Conservation (phyloP, 2,888 invertebrate species). For the Ophion obscuratus region DNA sequence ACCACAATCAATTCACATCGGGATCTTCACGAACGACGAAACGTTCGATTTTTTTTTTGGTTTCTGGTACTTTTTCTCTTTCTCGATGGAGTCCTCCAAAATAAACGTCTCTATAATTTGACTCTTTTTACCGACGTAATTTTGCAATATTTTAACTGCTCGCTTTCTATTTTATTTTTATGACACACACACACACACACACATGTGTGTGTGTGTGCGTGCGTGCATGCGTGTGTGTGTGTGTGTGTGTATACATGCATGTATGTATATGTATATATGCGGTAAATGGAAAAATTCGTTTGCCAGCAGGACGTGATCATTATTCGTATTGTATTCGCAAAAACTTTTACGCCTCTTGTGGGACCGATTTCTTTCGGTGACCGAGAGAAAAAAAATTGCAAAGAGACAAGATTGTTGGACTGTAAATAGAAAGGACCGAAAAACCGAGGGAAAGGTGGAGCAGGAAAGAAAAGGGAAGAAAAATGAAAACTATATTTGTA, state of each 20-base stretch:
- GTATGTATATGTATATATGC: slow-evolving; percentile 1
- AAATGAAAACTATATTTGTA: slow-evolving; percentile 56
- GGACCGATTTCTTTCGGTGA: neutral
- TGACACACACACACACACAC: neutral
- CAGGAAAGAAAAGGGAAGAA: slow-evolving; percentile 15
- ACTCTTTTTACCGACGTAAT: slow-evolving; percentile 39
- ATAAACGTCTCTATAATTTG: neutral
- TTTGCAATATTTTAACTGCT: slow-evolving; percentile 39
- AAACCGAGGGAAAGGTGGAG: neutral
- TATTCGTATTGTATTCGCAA: neutral
- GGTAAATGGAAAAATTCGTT: neutral
- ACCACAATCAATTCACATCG: slow-evolving; percentile 31
- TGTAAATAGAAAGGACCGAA: neutral
- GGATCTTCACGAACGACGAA: slow-evolving; percentile 26
- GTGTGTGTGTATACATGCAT: neutral
- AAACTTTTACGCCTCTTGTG: neutral
- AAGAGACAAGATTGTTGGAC: neutral
- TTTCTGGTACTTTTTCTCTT: neutral
- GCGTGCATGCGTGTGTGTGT: neutral
- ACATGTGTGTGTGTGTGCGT: neutral
- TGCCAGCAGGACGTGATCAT: slow-evolving; percentile 1
- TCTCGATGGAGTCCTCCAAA: neutral
- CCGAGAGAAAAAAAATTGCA: slow-evolving; percentile 10
- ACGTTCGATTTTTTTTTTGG: slow-evolving; percentile 15
- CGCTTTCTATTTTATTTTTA: slow-evolving; percentile 49